Evolutionary conservation across 2,113 vertebrate genomes (phyloP).

Genomic region (Elgaria multicarinata): DNA sequence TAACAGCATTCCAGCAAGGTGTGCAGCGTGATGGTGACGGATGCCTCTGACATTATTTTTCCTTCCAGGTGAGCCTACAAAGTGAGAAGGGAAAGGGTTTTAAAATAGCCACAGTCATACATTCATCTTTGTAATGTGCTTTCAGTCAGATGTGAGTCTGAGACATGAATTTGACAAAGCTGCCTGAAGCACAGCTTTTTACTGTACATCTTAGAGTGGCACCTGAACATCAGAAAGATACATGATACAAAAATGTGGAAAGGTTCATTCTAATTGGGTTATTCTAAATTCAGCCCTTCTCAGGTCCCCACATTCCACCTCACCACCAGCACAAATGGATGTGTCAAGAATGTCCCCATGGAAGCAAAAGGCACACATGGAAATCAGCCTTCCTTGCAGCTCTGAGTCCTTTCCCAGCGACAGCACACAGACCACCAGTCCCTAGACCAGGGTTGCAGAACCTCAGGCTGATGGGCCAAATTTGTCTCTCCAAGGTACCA

Average conservation of each 20-base stretch:
- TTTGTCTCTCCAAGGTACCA: too few relatives aligned
- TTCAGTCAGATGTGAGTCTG: background rate
- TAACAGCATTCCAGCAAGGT: conserved; percentile 26
- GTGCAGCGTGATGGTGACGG: background rate
- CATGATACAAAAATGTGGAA: background rate
- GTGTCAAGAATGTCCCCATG: too few relatives aligned
- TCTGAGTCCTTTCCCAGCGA: background rate
- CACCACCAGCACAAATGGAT: background rate
- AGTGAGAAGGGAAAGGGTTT: background rate
- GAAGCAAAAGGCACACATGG: background rate
- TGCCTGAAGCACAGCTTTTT: background rate
- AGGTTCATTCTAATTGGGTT: background rate
- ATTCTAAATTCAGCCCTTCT: background rate
- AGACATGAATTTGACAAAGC: background rate
- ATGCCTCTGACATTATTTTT: background rate
- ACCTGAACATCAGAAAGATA: background rate
- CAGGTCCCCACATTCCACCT: background rate
- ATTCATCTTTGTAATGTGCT: conserved; percentile 1
- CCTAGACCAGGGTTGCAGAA: too few relatives aligned
- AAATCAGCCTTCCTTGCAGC: background rate
- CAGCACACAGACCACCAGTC: background rate
- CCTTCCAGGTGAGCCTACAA: background rate
- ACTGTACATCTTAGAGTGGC: background rate
- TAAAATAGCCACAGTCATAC: background rate
- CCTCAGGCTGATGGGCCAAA: too few relatives aligned